Evolutionary conservation across 2,113 vertebrate genomes (phyloP), one percentile per base, ranked within the genome.

Genomic region (Mesoclemmys tuberculata): DNA sequence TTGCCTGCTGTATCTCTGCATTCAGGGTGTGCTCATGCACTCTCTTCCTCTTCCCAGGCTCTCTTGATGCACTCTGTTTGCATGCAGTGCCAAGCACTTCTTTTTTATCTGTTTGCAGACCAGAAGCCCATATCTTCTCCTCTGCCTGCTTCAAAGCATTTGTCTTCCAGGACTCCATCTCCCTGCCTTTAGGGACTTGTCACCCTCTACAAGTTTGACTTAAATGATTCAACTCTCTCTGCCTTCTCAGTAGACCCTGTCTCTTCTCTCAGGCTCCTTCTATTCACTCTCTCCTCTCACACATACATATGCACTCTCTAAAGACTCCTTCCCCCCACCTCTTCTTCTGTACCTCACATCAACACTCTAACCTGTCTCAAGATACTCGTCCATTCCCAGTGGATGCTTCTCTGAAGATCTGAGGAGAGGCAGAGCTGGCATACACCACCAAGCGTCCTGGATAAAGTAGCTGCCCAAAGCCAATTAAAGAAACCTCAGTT

Each of bases 361-460:
- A 89, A 93, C 93, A 56, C 6, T 55, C 82, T 83, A 93, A 27
- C 2, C 5, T 26, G 46, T 46, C 44, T 90, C 8, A 2, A 35
- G 80, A 75, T 10, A 46, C 10, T 7, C 48, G 9, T 77, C 18
- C 5, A 9, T 84, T 91, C n/a, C 55, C 38, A 27, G 3, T 26
- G 41, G 27, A 27, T 3, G 0, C 0, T 1, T 58, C 54, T 48
- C n/a, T 22, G 9, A n/a, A 13, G 2, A 71, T 38, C 1, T 21
- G 2, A 82, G 9, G 11, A 80, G 13, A 86, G 16, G 8, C 1
- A 68, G 27, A 4, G 85, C 6, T 21, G 82, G 18, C 4, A 27
- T 7, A 10, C 88, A 7, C 49, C 75, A 1, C 41, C 61, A 61
- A 88, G 49, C 14, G 52, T 1, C 8, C 6, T n/a, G 44, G 24